A percentile compares a stretch with the other conserved stretches of the same genome.
Conservation (phyloP, 2,113 vertebrate genomes). For the Rhagologus leucostigma region DNA sequence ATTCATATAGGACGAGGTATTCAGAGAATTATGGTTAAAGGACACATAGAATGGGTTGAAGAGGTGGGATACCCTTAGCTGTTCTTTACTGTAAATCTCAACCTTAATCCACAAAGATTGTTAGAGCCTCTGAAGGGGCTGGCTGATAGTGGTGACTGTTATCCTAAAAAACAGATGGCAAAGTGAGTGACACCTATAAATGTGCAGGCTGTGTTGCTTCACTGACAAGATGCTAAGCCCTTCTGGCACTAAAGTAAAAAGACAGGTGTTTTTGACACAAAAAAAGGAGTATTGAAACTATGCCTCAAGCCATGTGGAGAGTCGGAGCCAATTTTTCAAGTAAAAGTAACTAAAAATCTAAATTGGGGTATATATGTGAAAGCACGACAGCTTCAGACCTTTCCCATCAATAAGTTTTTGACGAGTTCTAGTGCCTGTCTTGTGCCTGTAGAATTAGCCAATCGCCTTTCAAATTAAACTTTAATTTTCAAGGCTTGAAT, state of each 20-base stretch:
- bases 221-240: conserved; percentile 76
- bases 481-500: neutral
- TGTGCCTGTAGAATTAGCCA: neutral
- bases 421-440: neutral
- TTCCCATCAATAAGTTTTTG: conserved; percentile 1
- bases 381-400: conserved; percentile 14
- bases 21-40: conserved; percentile 20
- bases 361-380: conserved; percentile 31
- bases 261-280: conserved; percentile 73
- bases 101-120: conserved; percentile 63
- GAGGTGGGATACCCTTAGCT: conserved; percentile 4
- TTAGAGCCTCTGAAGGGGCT: conserved; percentile 64
- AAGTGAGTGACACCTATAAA: conserved; percentile 77
- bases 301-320: conserved; percentile 62
- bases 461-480: neutral
- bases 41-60: conserved; percentile 23
- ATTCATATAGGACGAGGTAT: neutral
- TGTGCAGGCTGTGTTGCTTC: conserved; percentile 73
- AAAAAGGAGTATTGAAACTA: conserved; percentile 63
- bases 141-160: conserved; percentile 69
- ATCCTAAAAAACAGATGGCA: conserved; percentile 77
- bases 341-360: conserved; percentile 64
- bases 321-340: conserved; percentile 63
- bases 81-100: conserved; percentile 54
- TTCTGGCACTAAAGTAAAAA: conserved; percentile 73